Base-by-base conservation (phyloP, 1,140 invertebrate genomes). In the Caenorhabditis inopinata region DNA sequence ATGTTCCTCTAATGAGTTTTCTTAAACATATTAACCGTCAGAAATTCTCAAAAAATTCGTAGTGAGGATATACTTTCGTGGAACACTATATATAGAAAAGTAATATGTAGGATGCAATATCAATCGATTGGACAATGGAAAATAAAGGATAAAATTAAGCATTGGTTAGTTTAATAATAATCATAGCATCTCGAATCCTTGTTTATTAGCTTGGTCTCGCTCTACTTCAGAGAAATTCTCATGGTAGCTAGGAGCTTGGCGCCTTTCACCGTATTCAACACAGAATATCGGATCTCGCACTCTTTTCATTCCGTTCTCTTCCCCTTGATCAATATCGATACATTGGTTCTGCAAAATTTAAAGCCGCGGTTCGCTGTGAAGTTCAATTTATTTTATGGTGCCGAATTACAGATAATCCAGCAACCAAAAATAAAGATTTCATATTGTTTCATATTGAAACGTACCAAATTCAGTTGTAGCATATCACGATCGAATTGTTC, bases 401-500 rank as follows among this genome's bases (percentile, higher is more conserved):
- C n/a, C n/a, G 18, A 53, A 23, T 11, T 27, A 27, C 18, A 53
- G 25, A 53, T 23, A 21, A 23, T 9, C n/a, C 7, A n/a, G 18
- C 1, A 21, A n/a, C 49, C n/a, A 53, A 7, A n/a, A 11, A 53
- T 53, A 1, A 7, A 27, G 25, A 47, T 47, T 16, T 47, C 14
- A n/a, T n/a, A n/a, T n/a, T 47, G 18, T 16, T 16, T 47, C 18
- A 14, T 47, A 73, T 32, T 73, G 7, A 18, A 29, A 73, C 79
- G 29, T 47, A 81, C 79, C 51, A 68, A 48, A 35, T 81, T 81
- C 18, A 81, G 38, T n/a, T 74, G 38, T 92, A 93, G 92, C 45
- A 93, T 89, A 88, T 95, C 93, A 58, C 91, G 92, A 78, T 93
- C 91, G 89, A 95, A 94, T 82, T 95, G 93, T 76, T 91, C 90